Base-by-base conservation (phyloP, 2,797 vertebrate genomes). In the Xenopus petersii region DNA sequence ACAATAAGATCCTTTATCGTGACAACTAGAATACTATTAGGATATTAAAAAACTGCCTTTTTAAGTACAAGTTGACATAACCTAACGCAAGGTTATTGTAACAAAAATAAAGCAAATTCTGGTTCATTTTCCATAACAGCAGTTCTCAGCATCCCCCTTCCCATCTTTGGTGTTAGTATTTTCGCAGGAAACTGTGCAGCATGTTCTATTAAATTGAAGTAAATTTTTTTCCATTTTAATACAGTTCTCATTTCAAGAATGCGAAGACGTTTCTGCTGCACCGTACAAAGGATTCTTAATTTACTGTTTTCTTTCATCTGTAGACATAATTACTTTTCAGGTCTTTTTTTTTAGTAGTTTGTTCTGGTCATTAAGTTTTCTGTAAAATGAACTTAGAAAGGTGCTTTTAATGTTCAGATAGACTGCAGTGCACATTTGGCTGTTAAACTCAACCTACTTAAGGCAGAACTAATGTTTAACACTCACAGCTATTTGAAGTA, bases 231-330 rank as follows among this genome's bases (percentile, higher is more conserved):
- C 49, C n/a, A 15, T 10, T 26, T 64, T 42, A 7, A 70, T 61
- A 42, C 36, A 42, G 12, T 58, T 66, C 24, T 9, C 47, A 81
- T 81, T 87, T 84, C 75, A 84, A 83, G 67, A 77, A 80, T 83
- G 82, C 73, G 81, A 82, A 73, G 84, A 85, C 70, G 75, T 84
- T 84, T 80, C 70, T 2, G 24, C 79, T 54, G 58, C 56, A n/a
- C 79, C 84, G 83, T 80, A 86, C 86, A 84, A 82, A 24, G 47
- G 75, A 84, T 73, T 80, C 78, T 85, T 89, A 85, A 83, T 89
- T 92, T 92, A 88, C 87, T 88, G 84, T 90, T 89, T 88, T 84
- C 86, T 91, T 94, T 92, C 87, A 90, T 90, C 86, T 89, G 54
- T 76, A 87, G 81, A 89, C 91, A 90, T 91, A 89, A 92, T 90